Conservation (phyloP, 2,113 vertebrate species). For the Pardalotus punctatus region DNA sequence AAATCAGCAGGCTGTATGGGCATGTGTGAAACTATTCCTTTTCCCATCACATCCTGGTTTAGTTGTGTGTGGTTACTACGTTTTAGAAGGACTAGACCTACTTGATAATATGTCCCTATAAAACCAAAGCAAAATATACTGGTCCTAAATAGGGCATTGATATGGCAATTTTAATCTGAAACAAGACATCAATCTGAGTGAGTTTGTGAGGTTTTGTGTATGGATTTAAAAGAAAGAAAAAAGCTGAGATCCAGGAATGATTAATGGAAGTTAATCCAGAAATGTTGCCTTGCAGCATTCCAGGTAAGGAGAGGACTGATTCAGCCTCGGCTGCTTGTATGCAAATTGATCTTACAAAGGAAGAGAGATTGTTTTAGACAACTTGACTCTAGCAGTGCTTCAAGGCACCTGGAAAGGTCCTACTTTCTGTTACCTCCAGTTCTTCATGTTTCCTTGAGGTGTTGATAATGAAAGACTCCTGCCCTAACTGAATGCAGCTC, state of each 20-base stretch:
- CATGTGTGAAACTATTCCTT: neutral
- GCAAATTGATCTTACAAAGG: conserved; percentile 22
- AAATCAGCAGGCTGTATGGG: neutral
- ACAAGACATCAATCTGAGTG: neutral
- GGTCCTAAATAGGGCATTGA: neutral
- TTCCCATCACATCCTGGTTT: neutral
- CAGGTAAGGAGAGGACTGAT: conserved; percentile 7
- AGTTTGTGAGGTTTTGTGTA: neutral
- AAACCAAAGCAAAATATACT: neutral
- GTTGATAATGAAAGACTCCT: conserved; percentile 23
- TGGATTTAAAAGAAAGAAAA: neutral
- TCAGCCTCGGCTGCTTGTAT: conserved; percentile 32
- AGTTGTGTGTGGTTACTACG: neutral
- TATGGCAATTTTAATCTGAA: neutral
- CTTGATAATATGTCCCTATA: neutral
- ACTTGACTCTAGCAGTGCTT: conserved; percentile 12
- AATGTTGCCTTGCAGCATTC: neutral
- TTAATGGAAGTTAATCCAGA: conserved; percentile 39
- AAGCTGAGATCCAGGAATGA: neutral
- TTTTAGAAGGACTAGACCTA: neutral
- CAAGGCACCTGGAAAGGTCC: conserved; percentile 5
- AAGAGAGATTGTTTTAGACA: conserved; percentile 51
- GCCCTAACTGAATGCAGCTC: neutral
- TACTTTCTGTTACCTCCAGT: neutral
- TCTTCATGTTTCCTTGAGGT: conserved; percentile 13